Evolutionary conservation across 2,797 vertebrate genomes (phyloP), one percentile per base, ranked within the genome.

Genomic region (Sebastes nivosus): DNA sequence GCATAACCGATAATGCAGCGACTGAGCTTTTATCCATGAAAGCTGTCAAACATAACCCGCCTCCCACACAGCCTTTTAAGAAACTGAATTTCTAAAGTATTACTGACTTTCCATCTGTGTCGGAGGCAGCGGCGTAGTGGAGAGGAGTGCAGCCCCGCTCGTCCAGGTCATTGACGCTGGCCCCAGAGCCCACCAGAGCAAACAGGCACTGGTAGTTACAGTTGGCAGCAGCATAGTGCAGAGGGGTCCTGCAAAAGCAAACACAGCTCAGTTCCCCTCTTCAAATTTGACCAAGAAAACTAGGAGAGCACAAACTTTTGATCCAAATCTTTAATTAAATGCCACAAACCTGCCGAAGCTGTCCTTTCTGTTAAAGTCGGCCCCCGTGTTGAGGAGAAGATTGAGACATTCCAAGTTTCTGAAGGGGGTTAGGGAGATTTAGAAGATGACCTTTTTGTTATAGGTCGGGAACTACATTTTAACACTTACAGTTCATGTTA

Each of bases 181-280:
- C 98, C 92, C 99, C 98, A 67, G 98, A 99, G 76, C 98, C 98
- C 96, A 99, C 98, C 95, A 99, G 97, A 90, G 98, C 98, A 96
- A 99, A 99, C 93, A 99, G 96, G 96, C 98, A 99, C 96, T 99
- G 97, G 95, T 99, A 99, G 95, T 99, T 99, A 95, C 98, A 99
- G 92, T 99, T 99, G 94, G 98, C 98, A 87, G 98, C 98, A 89
- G 98, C 98, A 25, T 99, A 99, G 95, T 99, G 98, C 88, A 99
- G 95, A 79, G 98, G 97, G 83, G 98, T 98, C 95, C 98, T 99
- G 89, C 78, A 89, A 86, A 82, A 77, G 54, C 67, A 84, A 84
- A 86, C 54, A 86, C 1, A 58, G 57, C 66, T 89, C 50, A 81
- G 82, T 67, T 79, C 46, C 54, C 54, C 57, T 65, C 76, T 80